A percentile compares a stretch with the other conserved stretches of the same genome.
Evolutionary conservation across 1,140 invertebrate genomes (phyloP).

Genomic region (Ips typographus): DNA sequence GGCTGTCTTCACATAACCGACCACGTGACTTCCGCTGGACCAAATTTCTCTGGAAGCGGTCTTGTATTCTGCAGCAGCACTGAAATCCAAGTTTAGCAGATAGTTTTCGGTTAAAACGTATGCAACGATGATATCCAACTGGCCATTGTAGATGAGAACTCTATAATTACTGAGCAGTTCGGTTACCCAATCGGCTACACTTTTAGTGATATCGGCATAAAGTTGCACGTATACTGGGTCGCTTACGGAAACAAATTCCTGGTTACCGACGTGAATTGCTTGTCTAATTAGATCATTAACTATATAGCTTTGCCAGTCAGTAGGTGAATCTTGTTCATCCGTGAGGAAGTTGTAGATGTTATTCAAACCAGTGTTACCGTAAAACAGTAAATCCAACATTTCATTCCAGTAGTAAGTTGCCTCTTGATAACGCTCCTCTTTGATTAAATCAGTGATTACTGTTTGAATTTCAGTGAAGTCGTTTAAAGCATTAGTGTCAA

Average conservation of each 20-base stretch:
- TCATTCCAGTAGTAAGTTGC: conserved; percentile 69
- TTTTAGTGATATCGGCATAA: conserved; percentile 76
- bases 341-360: conserved; percentile 57
- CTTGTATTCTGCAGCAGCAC: conserved; percentile 62
- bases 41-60: conserved; percentile 61
- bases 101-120: conserved; percentile 76
- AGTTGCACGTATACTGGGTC: conserved; percentile 4
- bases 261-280: conserved; percentile 57
- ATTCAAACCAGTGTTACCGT: conserved; percentile 53
- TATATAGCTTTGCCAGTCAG: conserved; percentile 16
- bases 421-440: conserved; percentile 59
- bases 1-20: conserved; percentile 71
- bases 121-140: conserved; percentile 82
- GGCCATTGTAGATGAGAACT: conserved; percentile 77
- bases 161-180: conserved; percentile 68
- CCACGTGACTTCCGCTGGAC: conserved; percentile 65
- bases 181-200: conserved; percentile 72
- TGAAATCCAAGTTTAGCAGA: conserved; percentile 66
- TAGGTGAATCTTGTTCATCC: neutral
- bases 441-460: conserved; percentile 59
- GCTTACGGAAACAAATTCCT: conserved; percentile 50
- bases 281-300: conserved; percentile 55
- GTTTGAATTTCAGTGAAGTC: conserved; percentile 62
- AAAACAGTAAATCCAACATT: conserved; percentile 64
- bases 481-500: conserved; percentile 63